Base-by-base conservation (phyloP, 2,797 vertebrate genomes). In the Neomorphus geoffroyi region DNA sequence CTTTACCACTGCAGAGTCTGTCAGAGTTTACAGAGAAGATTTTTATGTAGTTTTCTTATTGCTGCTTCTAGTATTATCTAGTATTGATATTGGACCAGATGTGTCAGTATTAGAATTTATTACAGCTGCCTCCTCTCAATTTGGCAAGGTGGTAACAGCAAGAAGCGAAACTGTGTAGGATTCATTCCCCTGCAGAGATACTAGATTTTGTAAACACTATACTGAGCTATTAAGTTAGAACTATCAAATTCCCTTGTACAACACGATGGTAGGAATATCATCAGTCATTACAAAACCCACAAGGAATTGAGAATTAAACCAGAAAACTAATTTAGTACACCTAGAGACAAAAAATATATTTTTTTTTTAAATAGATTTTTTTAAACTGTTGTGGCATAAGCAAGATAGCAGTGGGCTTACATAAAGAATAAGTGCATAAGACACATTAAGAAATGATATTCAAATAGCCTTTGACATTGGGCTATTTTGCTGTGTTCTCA, bases 391-490 rank as follows among this genome's bases (percentile, higher is more conserved):
- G 60, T 24, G 51, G 54, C 56, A 82, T 81, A 94, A 86, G 75
- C 82, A 91, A 93, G 80, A 67, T 54, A 94, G 60, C 72, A 91
- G 23, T 65, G 41, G 35, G 33, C 16, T 91, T 35, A 88, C 51
- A 88, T 71, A 85, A 95, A 75, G 77, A 79, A 28, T 79, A 96
- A 96, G n/a, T 33, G 33, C 57, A 93, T 90, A 45, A 69, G 94
- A 86, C 90, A 90, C 33, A 73, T 86, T 95, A 95, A 88, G 57
- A 71, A 93, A 72, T 41, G 8, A 85, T 93, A 74, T 24, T 75
- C 79, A 90, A 92, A 96, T 23, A 89, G 18, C 54, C 92, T 93
- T 93, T 96, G 96, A 96, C 95, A 95, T 84, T 7, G 27, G 80
- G 43, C 77, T 97, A 92, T 96, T 96, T 95, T 96, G 77, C 33